Conservation (phyloP, 2,888 invertebrate genomes). For the Portevinia maculata region DNA sequence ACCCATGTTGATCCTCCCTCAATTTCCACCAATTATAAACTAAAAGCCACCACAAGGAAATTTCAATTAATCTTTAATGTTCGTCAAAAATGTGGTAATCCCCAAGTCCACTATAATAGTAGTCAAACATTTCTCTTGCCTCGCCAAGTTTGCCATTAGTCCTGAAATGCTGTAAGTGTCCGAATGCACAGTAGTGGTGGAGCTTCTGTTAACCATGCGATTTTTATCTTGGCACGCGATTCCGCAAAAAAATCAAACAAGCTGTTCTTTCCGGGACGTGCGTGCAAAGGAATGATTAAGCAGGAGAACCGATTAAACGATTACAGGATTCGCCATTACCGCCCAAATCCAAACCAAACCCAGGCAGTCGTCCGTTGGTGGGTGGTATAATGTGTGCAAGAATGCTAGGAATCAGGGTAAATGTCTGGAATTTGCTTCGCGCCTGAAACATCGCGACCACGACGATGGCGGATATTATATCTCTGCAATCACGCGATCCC, state of each 20-base stretch:
- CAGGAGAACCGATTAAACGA: conserved; percentile 61
- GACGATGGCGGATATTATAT: conserved; percentile 36
- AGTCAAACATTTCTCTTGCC: conserved; percentile 22
- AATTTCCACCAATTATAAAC: conserved; percentile 28
- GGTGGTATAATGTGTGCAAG: conserved; percentile 4
- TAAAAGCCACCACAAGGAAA: conserved; percentile 30
- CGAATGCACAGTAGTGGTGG: conserved; percentile 25
- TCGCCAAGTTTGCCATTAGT: not conserved
- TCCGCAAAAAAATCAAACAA: conserved; percentile 38
- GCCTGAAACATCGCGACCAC: conserved; percentile 35
- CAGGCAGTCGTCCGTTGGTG: conserved; percentile 21
- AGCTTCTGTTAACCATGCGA: conserved; percentile 29
- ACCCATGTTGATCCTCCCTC: conserved; percentile 4
- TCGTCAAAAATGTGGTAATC: conserved; percentile 28
- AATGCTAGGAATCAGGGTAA: conserved; percentile 41
- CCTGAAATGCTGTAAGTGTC: conserved; percentile 15
- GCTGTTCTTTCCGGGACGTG: conserved; percentile 55
- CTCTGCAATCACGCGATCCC: conserved; percentile 69
- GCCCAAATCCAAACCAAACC: not conserved
- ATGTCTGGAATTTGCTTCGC: conserved; percentile 55
- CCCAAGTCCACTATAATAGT: conserved; percentile 12
- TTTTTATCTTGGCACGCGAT: conserved; percentile 54
- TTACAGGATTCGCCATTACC: conserved; percentile 50
- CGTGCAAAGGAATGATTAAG: conserved; percentile 67
- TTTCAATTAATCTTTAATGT: conserved; percentile 49